Percentiles rank a stretch among this genome's conserved stretches.
These are phyloP conservation scores for Anoura caudifer DNA, from an alignment of 2,113 vertebrate species.

Conservation along the genomic window DNA sequence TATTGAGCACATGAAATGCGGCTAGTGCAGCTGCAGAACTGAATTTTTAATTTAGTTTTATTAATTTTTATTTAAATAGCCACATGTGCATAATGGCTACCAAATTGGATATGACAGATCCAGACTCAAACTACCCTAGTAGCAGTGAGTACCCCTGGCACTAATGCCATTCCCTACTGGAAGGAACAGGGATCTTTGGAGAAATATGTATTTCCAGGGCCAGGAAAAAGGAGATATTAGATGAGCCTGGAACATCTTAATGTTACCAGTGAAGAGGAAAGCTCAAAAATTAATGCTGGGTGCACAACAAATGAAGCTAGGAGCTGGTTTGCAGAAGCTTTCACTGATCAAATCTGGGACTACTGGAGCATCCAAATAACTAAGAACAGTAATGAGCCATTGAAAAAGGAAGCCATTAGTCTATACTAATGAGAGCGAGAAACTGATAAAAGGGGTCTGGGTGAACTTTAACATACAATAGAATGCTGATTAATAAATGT, in stretches of 20 bases:
- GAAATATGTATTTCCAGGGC: background rate
- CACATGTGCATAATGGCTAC: background rate
- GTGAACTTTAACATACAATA: background rate
- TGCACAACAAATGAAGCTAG: background rate
- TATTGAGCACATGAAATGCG: background rate
- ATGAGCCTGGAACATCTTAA: background rate
- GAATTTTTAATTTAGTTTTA: slow-evolving; percentile 12
- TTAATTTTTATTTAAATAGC: slow-evolving; percentile 2
- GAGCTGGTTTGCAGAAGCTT: background rate
- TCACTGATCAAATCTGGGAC: background rate
- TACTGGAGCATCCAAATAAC: background rate
- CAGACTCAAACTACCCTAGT: background rate
- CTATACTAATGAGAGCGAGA: background rate
- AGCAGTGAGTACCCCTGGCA: background rate
- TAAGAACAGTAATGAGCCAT: background rate
- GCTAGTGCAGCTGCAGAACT: background rate
- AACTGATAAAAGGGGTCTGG: background rate
- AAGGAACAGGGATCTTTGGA: background rate
- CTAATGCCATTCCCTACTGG: background rate
- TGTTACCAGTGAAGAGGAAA: background rate
- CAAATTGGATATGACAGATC: background rate
- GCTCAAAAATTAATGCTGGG: background rate
- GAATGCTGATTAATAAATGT: background rate
- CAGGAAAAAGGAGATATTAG: background rate
- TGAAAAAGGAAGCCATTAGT: background rate